A percentile compares a stretch with the other conserved stretches of the same genome.
Evolutionary conservation across 2,888 invertebrate species (phyloP).

Genomic region (Congeria kusceri): DNA sequence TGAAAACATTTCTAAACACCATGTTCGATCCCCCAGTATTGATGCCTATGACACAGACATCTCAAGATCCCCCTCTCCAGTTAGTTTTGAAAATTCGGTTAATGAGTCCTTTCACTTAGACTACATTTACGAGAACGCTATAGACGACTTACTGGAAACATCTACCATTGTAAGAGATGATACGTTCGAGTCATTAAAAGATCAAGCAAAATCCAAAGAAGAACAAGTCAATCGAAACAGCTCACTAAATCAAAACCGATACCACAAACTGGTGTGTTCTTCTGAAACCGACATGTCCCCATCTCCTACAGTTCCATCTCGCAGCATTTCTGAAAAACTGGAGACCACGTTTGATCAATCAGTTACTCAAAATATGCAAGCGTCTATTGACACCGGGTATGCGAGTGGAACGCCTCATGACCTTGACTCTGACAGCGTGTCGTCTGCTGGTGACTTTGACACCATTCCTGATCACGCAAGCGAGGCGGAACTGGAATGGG

Average conservation of each 20-base stretch:
- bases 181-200: conserved; percentile 58
- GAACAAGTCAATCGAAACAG: neutral
- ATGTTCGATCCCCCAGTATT: neutral
- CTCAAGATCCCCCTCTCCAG: neutral
- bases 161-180: conserved; percentile 50
- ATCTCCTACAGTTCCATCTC: conserved; percentile 2
- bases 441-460: conserved; percentile 13
- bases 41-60: neutral
- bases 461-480: conserved; percentile 17
- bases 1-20: neutral
- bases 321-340: conserved; percentile 1
- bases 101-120: conserved; percentile 31
- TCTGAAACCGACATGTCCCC: conserved; percentile 20
- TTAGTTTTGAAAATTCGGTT: conserved; percentile 32
- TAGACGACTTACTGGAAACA: conserved; percentile 71
- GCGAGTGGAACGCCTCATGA: conserved; percentile 73
- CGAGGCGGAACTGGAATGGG: conserved; percentile 52
- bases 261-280: neutral
- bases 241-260: neutral
- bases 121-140: conserved; percentile 65
- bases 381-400: conserved; percentile 79
- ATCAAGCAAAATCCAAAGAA: neutral
- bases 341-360: conserved; percentile 28
- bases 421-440: conserved; percentile 50
- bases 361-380: conserved; percentile 70